Evolutionary conservation across 2,888 invertebrate species (phyloP).

Genomic region (Scaptomyza polygonia): DNA sequence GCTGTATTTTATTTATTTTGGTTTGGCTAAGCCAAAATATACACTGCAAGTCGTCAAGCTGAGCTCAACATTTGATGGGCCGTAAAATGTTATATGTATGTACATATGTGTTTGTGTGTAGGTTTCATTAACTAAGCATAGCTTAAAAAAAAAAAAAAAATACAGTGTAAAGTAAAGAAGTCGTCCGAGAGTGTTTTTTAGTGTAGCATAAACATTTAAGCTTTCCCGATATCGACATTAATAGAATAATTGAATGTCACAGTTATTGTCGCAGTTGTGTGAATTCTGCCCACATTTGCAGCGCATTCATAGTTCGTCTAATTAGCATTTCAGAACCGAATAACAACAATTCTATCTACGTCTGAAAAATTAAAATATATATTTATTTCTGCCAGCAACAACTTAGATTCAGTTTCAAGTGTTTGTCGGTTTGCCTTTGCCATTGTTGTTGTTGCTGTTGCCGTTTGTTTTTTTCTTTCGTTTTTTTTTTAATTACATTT

Average conservation of each 20-base stretch:
- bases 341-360: constrained; percentile 28
- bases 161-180: too few species aligned
- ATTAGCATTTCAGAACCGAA: constrained; percentile 13
- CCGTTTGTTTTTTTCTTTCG: too few species aligned
- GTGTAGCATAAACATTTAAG: not conserved
- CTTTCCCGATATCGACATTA: not conserved
- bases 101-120: constrained; percentile 20
- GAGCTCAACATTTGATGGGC: constrained; percentile 10
- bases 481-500: constrained; percentile 67
- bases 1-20: constrained; percentile 43
- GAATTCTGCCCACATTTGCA: not conserved
- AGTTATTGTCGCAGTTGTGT: not conserved
- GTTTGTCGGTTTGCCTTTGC: constrained; percentile 39
- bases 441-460: constrained; percentile 22
- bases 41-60: constrained; percentile 22
- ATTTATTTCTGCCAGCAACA: constrained; percentile 40
- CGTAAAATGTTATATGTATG: not conserved
- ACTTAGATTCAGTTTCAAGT: constrained; percentile 46
- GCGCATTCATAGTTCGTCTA: constrained; percentile 7
- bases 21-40: constrained; percentile 10
- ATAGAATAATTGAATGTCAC: not conserved
- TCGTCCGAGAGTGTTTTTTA: too few species aligned
- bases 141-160: too few species aligned
- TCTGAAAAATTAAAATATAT: constrained; percentile 33
- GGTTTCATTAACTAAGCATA: constrained; percentile 19